phyloP scores from a whole-genome alignment of 2,113 vertebrate genomes.

The Sander lucioperca region DNA sequence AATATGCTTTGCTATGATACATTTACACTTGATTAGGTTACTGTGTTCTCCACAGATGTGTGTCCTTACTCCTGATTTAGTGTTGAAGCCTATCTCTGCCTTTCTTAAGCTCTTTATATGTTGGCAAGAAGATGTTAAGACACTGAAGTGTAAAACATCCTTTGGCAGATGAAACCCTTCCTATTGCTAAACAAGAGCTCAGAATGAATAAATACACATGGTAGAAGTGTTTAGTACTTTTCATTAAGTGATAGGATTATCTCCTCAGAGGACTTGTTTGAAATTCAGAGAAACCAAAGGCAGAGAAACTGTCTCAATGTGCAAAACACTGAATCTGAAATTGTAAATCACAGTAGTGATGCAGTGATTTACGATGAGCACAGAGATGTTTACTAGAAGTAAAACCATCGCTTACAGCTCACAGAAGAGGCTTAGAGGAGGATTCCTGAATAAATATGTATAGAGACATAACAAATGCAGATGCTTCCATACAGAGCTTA shows the following conservation, averaged over 20 bases:
- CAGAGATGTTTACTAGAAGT: conserved; percentile 2
- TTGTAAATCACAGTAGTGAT: conserved; percentile 40
- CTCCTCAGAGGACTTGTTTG: conserved; percentile 7
- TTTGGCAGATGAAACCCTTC: conserved; percentile 33
- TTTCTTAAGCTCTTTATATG: conserved; percentile 49
- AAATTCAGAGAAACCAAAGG: conserved; percentile 18
- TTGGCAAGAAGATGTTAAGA: conserved; percentile 53
- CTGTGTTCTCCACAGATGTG: conserved; percentile 54
- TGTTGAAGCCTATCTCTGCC: conserved; percentile 26
- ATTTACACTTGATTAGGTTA: conserved; percentile 58
- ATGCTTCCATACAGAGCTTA: neutral
- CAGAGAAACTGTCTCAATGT: conserved; percentile 24
- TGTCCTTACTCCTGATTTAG: conserved; percentile 51
- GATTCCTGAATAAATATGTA: neutral
- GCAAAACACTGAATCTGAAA: conserved; percentile 32
- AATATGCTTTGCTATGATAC: conserved; percentile 54
- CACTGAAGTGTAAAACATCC: conserved; percentile 42
- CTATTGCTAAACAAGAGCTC: conserved; percentile 13
- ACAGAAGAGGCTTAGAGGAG: conserved; percentile 11
- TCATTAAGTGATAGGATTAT: conserved; percentile 43
- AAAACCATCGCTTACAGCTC: neutral
- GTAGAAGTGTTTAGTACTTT: conserved; percentile 28
- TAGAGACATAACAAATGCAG: neutral
- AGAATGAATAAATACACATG: conserved; percentile 4
- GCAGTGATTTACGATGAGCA: conserved; percentile 30